Evolutionary conservation across 2,888 invertebrate genomes (phyloP), one percentile per base, ranked within the genome.

Genomic region (Sarcophaga variegata): DNA sequence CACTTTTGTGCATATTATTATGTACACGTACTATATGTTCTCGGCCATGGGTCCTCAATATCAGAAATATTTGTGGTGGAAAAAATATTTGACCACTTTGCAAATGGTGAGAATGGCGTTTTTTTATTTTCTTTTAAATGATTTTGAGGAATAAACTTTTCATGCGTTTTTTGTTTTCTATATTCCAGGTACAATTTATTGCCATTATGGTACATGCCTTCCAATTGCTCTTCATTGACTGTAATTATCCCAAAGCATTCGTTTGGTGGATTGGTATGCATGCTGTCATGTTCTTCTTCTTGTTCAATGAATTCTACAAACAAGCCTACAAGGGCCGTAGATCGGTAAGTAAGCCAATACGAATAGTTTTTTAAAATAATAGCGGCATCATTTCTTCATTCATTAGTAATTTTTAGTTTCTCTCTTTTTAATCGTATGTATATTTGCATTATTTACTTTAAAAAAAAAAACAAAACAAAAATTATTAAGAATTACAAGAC

Each of bases 211-310:
- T 96, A 86, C 98, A 98, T 94, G 98, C 98, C 88, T 97, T 98
- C 96, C 98, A 98, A 92, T 95, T 98, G 89, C 94, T 98, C 89
- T 97, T 98, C 95, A 96, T 96, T 90, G 97, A 97, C 81, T 99
- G 98, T 95, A 96, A 97, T 93, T 99, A 98, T 94, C 98, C 98
- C 77, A 95, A 96, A 90, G 97, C 97, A n/a, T 98, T 98, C 94
- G 97, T 97, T 89, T 97, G 97, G 97, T 98, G 97, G 97, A 99
- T 99, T 92, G 98, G 98, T 83, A 96, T 97, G 95, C 98, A 99
- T 94, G 98, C 98, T 2, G 96, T 98, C 89, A 97, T 99, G 96
- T 99, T 99, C 96, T 97, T 98, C 95, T 96, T 98, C 95, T 95
- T 99, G 86, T 99, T 99, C 95, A 97, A 96, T 92, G 97, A 98